Conservation (phyloP, 1,140 invertebrate genomes). For the Leptinotarsa defecta region DNA sequence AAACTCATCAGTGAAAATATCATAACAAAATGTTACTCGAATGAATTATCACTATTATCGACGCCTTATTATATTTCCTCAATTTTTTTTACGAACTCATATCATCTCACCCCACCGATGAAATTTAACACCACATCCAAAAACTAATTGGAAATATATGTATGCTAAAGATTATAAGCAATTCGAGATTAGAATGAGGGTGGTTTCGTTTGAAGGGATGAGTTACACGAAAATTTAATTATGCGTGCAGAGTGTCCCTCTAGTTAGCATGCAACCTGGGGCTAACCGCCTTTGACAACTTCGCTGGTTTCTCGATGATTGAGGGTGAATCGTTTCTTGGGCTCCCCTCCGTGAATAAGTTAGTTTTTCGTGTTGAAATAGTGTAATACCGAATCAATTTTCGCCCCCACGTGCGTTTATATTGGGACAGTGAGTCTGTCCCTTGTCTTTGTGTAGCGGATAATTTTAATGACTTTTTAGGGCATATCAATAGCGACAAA, state of each 20-base stretch:
- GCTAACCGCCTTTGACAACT: background rate
- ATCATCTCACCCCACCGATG: background rate
- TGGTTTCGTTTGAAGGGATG: background rate
- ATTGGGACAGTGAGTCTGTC: no score
- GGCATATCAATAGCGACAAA: no score
- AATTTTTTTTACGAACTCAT: no score
- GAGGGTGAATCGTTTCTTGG: background rate
- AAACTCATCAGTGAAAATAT: no score
- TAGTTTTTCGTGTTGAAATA: no score
- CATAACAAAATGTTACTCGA: no score
- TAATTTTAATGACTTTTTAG: no score
- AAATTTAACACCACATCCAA: background rate
- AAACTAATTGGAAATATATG: background rate
- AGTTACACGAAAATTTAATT: constrained; percentile 1
- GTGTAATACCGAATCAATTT: no score
- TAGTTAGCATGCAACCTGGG: background rate
- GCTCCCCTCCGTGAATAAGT: background rate
- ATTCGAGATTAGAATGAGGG: background rate
- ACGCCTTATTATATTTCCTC: no score
- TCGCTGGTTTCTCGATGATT: background rate
- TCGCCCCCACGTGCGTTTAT: no score
- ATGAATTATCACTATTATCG: no score
- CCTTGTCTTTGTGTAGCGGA: no score
- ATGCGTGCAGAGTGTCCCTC: background rate
- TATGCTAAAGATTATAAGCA: constrained; percentile 6